These are phyloP conservation scores for Lepidostoma basale DNA, from an alignment of 1,140 invertebrate species.

Conservation along the genomic window DNA sequence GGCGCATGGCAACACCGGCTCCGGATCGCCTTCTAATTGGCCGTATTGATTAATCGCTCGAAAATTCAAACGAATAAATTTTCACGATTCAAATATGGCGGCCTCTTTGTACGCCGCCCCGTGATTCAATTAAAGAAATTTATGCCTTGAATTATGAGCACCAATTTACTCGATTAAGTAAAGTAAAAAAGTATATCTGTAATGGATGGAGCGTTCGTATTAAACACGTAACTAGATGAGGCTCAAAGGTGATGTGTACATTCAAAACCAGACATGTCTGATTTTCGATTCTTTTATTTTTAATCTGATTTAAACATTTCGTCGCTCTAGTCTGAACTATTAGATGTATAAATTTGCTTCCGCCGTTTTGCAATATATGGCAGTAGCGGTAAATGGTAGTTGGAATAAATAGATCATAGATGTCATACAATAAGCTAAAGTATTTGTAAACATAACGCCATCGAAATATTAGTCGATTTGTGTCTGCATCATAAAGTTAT, in stretches of 20 bases:
- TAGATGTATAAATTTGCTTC: no score
- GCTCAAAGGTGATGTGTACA: background rate
- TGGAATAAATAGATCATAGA: no score
- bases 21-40: slow-evolving; percentile 28
- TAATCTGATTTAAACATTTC: no score
- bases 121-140: slow-evolving; percentile 42
- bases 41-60: slow-evolving; percentile 38
- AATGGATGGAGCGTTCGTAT: slow-evolving; percentile 9
- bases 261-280: no score
- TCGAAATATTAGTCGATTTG: no score
- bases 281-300: no score
- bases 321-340: no score
- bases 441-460: no score
- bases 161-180: slow-evolving; percentile 35
- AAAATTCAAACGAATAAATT: slow-evolving; percentile 37
- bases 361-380: no score
- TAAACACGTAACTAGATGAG: background rate
- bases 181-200: slow-evolving; percentile 24
- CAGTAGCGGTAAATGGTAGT: no score
- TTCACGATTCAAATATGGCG: slow-evolving; percentile 28
- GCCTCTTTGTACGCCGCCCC: slow-evolving; percentile 28
- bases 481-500: no score
- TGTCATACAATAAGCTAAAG: no score
- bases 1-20: slow-evolving; percentile 22
- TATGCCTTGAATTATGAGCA: slow-evolving; percentile 35